Evolutionary conservation across 2,888 invertebrate species (phyloP).

Genomic region (Spilarctia lutea): DNA sequence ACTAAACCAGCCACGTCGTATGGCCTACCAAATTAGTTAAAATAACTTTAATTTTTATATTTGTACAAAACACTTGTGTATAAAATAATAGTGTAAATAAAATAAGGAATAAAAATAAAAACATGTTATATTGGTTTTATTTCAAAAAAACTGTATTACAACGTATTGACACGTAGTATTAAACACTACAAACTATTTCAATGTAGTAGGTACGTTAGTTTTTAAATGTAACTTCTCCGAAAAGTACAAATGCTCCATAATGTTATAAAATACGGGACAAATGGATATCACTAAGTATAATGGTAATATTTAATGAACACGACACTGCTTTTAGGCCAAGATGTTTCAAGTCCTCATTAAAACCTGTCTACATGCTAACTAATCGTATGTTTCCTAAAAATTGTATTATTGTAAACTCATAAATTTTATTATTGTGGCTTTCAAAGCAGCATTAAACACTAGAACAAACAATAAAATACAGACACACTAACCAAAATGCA

Average conservation of each 20-base stretch:
- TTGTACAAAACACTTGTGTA: constrained; percentile 46
- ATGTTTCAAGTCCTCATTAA: neutral
- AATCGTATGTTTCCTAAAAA: neutral
- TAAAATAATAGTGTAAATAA: constrained; percentile 52
- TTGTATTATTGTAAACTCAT: too few relatives aligned
- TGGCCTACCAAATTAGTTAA: constrained; percentile 70
- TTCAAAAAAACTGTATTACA: neutral
- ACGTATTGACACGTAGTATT: constrained; percentile 26
- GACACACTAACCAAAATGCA: neutral
- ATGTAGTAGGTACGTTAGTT: constrained; percentile 61
- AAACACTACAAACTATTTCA: constrained; percentile 68
- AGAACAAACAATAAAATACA: neutral
- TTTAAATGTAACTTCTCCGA: constrained; percentile 50
- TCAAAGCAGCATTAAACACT: neutral
- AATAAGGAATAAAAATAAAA: constrained; percentile 46
- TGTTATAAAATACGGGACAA: neutral
- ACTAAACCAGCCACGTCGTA: constrained; percentile 70
- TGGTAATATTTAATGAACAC: too few relatives aligned
- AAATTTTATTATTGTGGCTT: neutral
- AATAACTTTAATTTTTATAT: constrained; percentile 25
- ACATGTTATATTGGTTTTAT: constrained; percentile 13
- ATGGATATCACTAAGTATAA: too few relatives aligned
- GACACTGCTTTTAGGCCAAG: neutral
- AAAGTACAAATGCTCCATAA: constrained; percentile 38
- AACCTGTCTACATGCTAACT: neutral